Evolutionary conservation across 92 coral and sea anemone genomes (phyloP).

Genomic region (Phenganax stokvisi): DNA sequence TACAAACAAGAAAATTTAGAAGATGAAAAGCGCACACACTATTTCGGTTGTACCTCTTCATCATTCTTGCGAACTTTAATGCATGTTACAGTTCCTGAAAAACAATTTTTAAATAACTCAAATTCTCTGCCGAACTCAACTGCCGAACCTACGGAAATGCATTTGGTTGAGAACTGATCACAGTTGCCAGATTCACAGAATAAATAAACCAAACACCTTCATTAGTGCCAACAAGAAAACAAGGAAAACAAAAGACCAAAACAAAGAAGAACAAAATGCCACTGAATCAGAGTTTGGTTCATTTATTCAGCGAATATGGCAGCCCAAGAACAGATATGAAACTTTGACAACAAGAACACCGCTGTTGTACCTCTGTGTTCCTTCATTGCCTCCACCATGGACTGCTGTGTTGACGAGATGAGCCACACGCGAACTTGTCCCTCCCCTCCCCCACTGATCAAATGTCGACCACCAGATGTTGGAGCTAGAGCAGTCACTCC

Average conservation of each 20-base stretch:
- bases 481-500: conserved; percentile 92
- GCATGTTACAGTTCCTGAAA: conserved; percentile 81
- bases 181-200: too few relatives aligned
- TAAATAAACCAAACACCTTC: too few relatives aligned
- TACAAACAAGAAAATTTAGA: not conserved
- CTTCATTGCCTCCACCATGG: conserved; percentile 62
- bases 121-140: not conserved
- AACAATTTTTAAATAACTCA: not conserved
- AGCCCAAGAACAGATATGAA: not conserved
- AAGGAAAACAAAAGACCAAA: too few relatives aligned
- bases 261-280: too few relatives aligned
- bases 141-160: not conserved
- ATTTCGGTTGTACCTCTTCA: conserved; percentile 52
- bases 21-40: not conserved
- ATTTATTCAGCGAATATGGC: not conserved
- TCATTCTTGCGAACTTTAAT: conserved; percentile 71
- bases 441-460: conserved; percentile 99
- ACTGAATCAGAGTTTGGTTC: too few relatives aligned
- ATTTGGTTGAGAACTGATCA: too few relatives aligned
- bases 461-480: conserved; percentile 47
- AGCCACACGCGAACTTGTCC: conserved; percentile 97
- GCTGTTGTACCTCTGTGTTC: conserved; percentile 76
- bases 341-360: not conserved
- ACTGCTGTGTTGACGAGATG: conserved; percentile 35
- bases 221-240: too few relatives aligned